Conservation (phyloP, 1,140 invertebrate species). For the Chlorops oryzae region DNA sequence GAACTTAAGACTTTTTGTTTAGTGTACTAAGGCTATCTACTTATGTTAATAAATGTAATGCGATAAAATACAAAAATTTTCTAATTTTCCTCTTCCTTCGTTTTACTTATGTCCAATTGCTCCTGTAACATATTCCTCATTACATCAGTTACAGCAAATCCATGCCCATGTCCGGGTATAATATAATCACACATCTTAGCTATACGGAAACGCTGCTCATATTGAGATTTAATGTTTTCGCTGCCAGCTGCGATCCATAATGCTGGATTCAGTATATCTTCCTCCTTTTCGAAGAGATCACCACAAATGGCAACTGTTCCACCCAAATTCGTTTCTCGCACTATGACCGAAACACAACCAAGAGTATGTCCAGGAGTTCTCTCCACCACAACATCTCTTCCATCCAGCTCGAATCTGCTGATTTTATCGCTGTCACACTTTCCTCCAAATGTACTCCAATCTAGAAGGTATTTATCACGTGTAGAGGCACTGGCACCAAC, state of each 20-base stretch:
- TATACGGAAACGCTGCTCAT: slow-evolving; percentile 62
- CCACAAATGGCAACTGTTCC: slow-evolving; percentile 64
- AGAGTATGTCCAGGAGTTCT: slow-evolving; percentile 86
- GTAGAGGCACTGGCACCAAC: slow-evolving; percentile 71
- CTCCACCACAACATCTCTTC: slow-evolving; percentile 51
- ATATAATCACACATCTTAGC: slow-evolving; percentile 70
- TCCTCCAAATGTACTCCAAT: slow-evolving; percentile 2
- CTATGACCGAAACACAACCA: slow-evolving; percentile 76
- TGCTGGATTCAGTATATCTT: slow-evolving; percentile 67
- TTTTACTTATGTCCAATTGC: too few species aligned
- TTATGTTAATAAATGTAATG: too few species aligned
- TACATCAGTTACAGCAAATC: slow-evolving; percentile 55
- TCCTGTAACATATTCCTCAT: slow-evolving; percentile 27
- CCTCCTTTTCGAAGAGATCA: slow-evolving; percentile 78
- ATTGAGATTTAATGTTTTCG: slow-evolving; percentile 65
- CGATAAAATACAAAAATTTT: too few species aligned
- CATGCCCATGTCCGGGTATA: slow-evolving; percentile 83
- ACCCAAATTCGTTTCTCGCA: slow-evolving; percentile 51
- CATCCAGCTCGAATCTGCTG: slow-evolving; percentile 22
- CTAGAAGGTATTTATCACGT: slow-evolving; percentile 54
- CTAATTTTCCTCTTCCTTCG: too few species aligned
- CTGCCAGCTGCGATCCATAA: slow-evolving; percentile 76
- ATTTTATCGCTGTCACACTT: too few species aligned
- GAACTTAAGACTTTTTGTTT: too few species aligned
- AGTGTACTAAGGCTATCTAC: too few species aligned